phyloP scores from a whole-genome alignment of 2,797 vertebrate genomes.

The Silurus lanzhouensis region DNA sequence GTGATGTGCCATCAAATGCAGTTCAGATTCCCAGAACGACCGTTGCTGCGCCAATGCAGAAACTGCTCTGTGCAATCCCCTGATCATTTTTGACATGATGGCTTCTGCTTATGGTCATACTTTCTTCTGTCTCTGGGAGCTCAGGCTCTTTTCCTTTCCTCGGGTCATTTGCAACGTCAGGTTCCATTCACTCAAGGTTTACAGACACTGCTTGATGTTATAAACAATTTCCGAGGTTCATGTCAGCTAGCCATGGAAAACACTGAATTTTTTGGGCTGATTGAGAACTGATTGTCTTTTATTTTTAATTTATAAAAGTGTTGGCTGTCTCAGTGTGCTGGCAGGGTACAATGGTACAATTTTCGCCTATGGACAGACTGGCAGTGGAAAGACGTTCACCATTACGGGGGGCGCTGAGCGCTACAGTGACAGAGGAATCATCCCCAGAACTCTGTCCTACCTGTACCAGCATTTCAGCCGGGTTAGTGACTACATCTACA shows the following conservation, averaged over 20 bases:
- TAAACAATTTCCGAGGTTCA: neutral
- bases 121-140: constrained; percentile 61
- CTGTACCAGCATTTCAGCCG: constrained; percentile 84
- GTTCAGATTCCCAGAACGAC: constrained; percentile 45
- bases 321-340: constrained; percentile 76
- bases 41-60: constrained; percentile 62
- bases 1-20: constrained; percentile 48
- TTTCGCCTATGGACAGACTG: constrained; percentile 96
- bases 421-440: constrained; percentile 89
- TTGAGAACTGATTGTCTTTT: constrained; percentile 7
- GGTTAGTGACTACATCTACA: constrained; percentile 56
- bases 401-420: constrained; percentile 91
- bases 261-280: neutral
- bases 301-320: neutral
- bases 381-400: constrained; percentile 96
- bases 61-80: constrained; percentile 48
- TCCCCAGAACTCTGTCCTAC: constrained; percentile 90
- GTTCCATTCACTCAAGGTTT: constrained; percentile 58
- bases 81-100: constrained; percentile 53
- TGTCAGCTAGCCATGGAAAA: neutral
- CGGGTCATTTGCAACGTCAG: constrained; percentile 65
- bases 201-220: constrained; percentile 11
- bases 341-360: constrained; percentile 93
- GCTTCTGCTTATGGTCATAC: constrained; percentile 60
- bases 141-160: constrained; percentile 58